Base-by-base conservation (phyloP, 2,797 vertebrate species). In the Decapterus maruadsi region DNA sequence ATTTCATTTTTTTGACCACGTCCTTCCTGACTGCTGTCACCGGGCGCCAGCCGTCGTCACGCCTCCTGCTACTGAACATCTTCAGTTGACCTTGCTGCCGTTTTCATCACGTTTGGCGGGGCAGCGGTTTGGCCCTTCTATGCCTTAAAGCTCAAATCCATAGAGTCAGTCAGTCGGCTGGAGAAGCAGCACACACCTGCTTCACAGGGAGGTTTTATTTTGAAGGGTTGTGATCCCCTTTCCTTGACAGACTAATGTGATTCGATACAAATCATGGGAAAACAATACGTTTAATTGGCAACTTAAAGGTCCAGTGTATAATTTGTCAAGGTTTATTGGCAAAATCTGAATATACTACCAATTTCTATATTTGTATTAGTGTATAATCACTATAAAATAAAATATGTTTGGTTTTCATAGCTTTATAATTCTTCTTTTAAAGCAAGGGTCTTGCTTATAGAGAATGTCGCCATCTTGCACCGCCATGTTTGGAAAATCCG, bases 121-220 rank as follows among this genome's bases (percentile, higher is more conserved):
- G 26, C 26, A 26, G 26, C 26, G 3, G 26, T 26, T 26, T 26
- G 38, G 36, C 61, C 34, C 50, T 26, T 67, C 4, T 79, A 73
- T 88, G 83, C 83, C 80, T 87, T 87, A 79, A 83, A 80, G 50
- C 42, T 56, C 1, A 29, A 70, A 51, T 54, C 40, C 34, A 10
- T 40, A 2, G 8, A 38, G 42, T 51, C 6, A 58, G 38, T 54
- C 14, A 43, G 53, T 34, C 16, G 4, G 6, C 12, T 54, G 13
- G 20, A 55, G n/a, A 54, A 2, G 6, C 31, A 10, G 12, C 34
- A 34, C 5, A 8, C 19, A 11, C 31, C 46, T 67, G 29, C 53
- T 64, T 68, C 16, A 71, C 6, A 77, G 16, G 3, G 46, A 34
- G 57, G 31, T 31, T 45, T 72, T n/a, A 22, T 76, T 69, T 75